Evolutionary conservation across 2,113 vertebrate species (phyloP).

Genomic region (Ursus arctos): DNA sequence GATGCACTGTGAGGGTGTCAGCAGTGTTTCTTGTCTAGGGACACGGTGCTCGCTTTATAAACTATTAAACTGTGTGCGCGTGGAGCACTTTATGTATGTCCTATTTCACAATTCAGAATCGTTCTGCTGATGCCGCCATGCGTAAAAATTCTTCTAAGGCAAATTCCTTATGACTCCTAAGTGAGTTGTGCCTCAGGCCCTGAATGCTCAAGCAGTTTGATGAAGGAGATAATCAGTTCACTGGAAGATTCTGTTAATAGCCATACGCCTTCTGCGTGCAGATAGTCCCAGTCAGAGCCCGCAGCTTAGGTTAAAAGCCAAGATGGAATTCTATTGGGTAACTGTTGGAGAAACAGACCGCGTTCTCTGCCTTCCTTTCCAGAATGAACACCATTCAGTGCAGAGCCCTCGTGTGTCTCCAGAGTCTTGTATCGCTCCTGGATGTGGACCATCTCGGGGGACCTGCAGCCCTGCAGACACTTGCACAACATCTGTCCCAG

Average conservation of each 20-base stretch:
- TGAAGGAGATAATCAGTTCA: not conserved
- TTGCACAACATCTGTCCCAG: slow-evolving; percentile 94
- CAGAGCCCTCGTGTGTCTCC: slow-evolving; percentile 95
- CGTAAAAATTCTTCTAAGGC: not conserved
- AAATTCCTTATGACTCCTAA: not conserved
- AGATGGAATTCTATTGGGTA: not conserved
- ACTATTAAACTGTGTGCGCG: not conserved
- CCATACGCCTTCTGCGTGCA: not conserved
- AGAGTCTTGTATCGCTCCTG: slow-evolving; percentile 95
- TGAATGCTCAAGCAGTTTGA: not conserved
- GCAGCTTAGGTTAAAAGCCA: not conserved
- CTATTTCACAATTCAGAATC: not conserved
- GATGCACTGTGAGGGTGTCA: fast-evolving
- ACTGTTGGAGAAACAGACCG: fast-evolving
- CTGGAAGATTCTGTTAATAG: not conserved
- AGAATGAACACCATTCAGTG: slow-evolving; percentile 95
- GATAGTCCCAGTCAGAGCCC: not conserved
- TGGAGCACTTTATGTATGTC: not conserved
- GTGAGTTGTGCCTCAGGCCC: too few relatives aligned
- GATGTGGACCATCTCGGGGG: slow-evolving; percentile 95
- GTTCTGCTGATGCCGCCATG: not conserved
- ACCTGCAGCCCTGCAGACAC: slow-evolving; percentile 90
- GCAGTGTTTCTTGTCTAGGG: not conserved
- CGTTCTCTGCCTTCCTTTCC: slow-evolving; percentile 48
- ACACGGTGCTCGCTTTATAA: not conserved